Conservation (phyloP, 2,888 invertebrate species). For the Microplitis deprimator region DNA sequence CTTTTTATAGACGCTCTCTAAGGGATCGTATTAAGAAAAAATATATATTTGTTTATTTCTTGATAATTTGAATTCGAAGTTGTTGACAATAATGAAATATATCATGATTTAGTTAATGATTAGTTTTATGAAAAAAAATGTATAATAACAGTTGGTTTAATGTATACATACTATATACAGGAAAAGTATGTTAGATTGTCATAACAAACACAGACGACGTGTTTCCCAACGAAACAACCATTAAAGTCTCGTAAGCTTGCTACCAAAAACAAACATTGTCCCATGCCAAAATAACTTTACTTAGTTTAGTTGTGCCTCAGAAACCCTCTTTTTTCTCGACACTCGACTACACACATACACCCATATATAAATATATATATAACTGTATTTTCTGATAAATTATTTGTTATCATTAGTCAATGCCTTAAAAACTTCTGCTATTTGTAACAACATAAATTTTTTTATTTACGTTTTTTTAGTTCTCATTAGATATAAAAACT, state of each 20-base stretch:
- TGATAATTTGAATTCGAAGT: no score
- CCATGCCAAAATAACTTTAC: slow-evolving; percentile 17
- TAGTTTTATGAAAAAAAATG: not conserved
- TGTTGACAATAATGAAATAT: no score
- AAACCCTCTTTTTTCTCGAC: not conserved
- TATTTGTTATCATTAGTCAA: not conserved
- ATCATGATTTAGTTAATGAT: not conserved
- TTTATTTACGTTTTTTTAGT: not conserved
- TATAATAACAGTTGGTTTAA: not conserved
- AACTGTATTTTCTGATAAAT: not conserved
- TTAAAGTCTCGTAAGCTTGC: slow-evolving; percentile 10
- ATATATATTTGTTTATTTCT: no score
- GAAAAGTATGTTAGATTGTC: slow-evolving; percentile 17
- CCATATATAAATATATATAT: not conserved
- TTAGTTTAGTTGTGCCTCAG: not conserved
- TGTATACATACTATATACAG: not conserved
- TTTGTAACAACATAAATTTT: not conserved
- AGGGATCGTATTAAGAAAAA: no score
- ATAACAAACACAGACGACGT: slow-evolving; percentile 14
- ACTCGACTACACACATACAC: not conserved
- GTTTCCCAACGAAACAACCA: not conserved
- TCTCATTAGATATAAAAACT: not conserved
- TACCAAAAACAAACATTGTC: slow-evolving; percentile 17
- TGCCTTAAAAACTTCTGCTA: not conserved
- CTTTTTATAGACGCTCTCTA: no score